Base-by-base conservation (phyloP, 1,140 invertebrate species). In the Copidosoma floridanum region DNA sequence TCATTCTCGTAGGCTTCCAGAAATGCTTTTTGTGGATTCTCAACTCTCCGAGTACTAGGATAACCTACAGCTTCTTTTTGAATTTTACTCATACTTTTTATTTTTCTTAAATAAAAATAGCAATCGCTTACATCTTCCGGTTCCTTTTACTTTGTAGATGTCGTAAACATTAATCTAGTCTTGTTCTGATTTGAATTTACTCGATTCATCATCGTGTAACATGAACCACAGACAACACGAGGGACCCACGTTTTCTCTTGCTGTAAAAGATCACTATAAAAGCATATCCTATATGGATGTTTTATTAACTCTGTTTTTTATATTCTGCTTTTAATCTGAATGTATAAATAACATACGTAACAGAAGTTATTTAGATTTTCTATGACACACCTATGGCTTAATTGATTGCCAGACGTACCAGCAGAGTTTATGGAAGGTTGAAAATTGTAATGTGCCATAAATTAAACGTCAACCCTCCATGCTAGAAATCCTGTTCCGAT, bases 401-500 rank as follows among this genome's bases (percentile, higher is more conserved):
- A 40, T 14, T 16, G 38, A 40, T 5, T 14, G 16, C 38, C 5
- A 40, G 14, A 40, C n/a, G 38, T 40, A 14, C n/a, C 14, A 40
- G 38, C 38, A 40, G 11, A 40, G 16, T 40, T 40, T 40, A 7
- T 16, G 11, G 16, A 14, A 40, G 38, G 38, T 11, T 40, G 7
- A 40, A 16, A 11, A 14, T 10, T 40, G 8, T 40, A 16, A n/a
- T 40, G 8, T 40, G 8, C 38, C 38, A 40, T 40, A 32, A 32
- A 8, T 32, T 12, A 32, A 32, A 32, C 12, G 12, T 32, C 12
- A 40, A 40, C 11, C 38, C 21, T 7, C 3, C 38, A 44, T 23
- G 41, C 21, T 44, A 44, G 20, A n/a, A 10, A 48, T 48, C 46
- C 46, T 29, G 26, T 27, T 48, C 46, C 46, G 26, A 48, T 48